phyloP scores from a whole-genome alignment of 2,797 vertebrate species.

The Molossus alvarezi region DNA sequence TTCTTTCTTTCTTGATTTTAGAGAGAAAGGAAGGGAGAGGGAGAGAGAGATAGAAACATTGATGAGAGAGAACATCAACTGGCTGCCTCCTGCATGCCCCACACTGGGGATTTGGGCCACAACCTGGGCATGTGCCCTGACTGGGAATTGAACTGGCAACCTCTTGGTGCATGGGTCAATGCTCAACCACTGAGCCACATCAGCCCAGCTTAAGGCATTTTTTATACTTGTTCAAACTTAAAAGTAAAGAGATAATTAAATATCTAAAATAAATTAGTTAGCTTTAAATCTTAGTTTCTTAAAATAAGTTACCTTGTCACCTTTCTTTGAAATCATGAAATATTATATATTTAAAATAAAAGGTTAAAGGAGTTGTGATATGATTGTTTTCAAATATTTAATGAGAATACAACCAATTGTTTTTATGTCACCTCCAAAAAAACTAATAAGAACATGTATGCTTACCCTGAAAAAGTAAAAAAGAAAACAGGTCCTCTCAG shows the following conservation, averaged over 20 bases:
- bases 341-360: constrained; percentile 56
- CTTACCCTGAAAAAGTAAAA: background rate
- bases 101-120: no score
- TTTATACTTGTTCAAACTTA: background rate
- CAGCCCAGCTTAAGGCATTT: background rate
- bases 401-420: constrained; percentile 24
- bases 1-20: no score
- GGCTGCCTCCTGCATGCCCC: no score
- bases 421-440: constrained; percentile 16
- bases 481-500: background rate
- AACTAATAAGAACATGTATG: background rate
- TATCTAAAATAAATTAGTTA: constrained; percentile 71
- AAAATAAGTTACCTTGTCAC: constrained; percentile 50
- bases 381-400: constrained; percentile 62
- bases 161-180: no score
- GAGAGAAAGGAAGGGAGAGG: no score
- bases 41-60: no score
- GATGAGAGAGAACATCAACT: no score
- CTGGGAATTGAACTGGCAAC: no score
- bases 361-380: constrained; percentile 20
- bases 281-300: constrained; percentile 60
- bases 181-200: no score
- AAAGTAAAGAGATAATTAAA: constrained; percentile 62
- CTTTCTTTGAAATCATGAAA: constrained; percentile 67
- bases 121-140: no score